Base-by-base conservation (phyloP, 2,797 vertebrate genomes). In the Ataeniobius toweri region DNA sequence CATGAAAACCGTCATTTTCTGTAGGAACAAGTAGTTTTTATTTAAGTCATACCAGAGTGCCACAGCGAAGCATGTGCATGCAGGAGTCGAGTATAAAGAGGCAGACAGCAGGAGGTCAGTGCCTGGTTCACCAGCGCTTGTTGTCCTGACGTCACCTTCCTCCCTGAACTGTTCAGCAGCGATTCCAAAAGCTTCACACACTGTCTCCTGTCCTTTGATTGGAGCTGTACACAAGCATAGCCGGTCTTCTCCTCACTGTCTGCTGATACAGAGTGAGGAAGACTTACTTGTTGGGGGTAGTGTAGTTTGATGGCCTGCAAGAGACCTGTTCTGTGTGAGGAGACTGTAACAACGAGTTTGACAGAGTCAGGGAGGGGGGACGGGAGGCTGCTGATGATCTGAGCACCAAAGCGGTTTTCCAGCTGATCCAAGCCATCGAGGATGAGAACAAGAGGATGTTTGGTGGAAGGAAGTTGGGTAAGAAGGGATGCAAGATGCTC, bases 111-210 rank as follows among this genome's bases (percentile, higher is more conserved):
- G 76, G 91, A 91, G 67, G 83, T 89, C 71, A 96, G 83, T 6
- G 95, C 95, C 85, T 88, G 87, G 88, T 96, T 96, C 51, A 96
- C 92, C 84, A 95, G 90, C 36, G 87, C 83, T 85, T 96, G 96
- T 77, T 97, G 96, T 59, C 96, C 96, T 0, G 96, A 96, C 0
- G 96, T 96, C 68, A 97, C 94, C 77, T 80, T 95, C 86, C 95
- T 94, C 55, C 94, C 90, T 26, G 89, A 91, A 14, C 73, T 24
- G 28, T 70, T 83, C 58, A 96, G 93, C 55, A 92, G 91, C 0
- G 84, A 81, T 2, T 86, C 87, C 75, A 96, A 72, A 90, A 95
- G 90, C 82, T 85, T 90, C 65, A 79, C 87, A 71, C 94, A 89
- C 71, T 85, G 89, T 69, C 92, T 96, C 80, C 92, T 94, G 63